Conservation (phyloP, 2,888 invertebrate species). For the Heliconius sara region DNA sequence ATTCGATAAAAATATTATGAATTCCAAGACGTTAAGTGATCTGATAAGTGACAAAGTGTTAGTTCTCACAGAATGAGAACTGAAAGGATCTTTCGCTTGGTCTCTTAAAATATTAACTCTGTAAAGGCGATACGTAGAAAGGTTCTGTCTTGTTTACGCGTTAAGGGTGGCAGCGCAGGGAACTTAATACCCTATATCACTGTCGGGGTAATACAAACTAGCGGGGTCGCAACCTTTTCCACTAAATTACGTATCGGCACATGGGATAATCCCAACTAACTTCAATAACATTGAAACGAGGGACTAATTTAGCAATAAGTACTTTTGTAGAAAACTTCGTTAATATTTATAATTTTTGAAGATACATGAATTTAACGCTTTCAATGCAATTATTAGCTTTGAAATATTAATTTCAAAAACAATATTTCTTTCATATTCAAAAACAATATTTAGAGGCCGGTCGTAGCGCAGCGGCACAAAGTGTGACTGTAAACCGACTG, state of each 20-base stretch:
- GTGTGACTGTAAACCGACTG: no score
- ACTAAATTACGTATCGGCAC: constrained; percentile 82
- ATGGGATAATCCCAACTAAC: constrained; percentile 78
- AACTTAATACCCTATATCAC: constrained; percentile 84
- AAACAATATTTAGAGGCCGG: no score
- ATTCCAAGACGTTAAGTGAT: neutral
- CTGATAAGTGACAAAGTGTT: constrained; percentile 24
- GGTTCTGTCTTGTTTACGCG: constrained; percentile 83
- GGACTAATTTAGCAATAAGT: constrained; percentile 63
- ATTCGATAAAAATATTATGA: neutral
- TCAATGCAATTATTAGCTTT: neutral
- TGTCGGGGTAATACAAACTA: constrained; percentile 82
- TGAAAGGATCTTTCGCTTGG: constrained; percentile 72
- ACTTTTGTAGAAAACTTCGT: constrained; percentile 19
- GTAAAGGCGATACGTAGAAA: constrained; percentile 79
- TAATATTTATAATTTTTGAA: neutral
- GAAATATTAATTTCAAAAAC: neutral
- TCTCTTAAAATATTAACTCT: constrained; percentile 82
- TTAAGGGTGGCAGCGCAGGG: constrained; percentile 80
- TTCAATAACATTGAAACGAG: constrained; percentile 72
- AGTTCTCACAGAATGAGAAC: constrained; percentile 73
- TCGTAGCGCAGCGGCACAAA: no score
- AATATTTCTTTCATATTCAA: no score
- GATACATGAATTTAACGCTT: neutral
- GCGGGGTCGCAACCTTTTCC: constrained; percentile 82